These are phyloP conservation scores for Mesitornis unicolor DNA, from an alignment of 2,113 vertebrate species.

Conservation along the genomic window DNA sequence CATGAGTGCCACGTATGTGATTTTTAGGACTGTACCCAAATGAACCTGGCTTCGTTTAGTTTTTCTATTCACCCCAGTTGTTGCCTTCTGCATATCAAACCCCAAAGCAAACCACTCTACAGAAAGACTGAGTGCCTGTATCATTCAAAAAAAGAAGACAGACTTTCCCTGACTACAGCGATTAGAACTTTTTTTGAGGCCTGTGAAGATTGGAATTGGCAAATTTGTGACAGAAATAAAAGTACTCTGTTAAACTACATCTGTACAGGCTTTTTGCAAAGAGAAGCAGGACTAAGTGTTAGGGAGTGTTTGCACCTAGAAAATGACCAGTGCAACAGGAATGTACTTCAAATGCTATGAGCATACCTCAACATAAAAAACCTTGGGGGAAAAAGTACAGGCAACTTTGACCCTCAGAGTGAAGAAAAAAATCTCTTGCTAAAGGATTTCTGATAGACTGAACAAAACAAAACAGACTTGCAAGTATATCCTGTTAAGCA, in stretches of 20 bases:
- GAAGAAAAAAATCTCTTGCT: not conserved
- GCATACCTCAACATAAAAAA: not conserved
- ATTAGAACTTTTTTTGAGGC: not conserved
- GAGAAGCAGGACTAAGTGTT: not conserved
- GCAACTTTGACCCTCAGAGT: not conserved
- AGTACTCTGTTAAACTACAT: not conserved
- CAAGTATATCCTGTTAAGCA: not conserved
- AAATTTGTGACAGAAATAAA: not conserved
- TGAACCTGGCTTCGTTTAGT: not conserved
- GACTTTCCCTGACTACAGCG: not conserved
- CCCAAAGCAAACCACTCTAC: not conserved
- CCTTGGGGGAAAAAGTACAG: too few relatives aligned
- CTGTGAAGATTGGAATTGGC: not conserved
- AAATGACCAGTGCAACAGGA: not conserved
- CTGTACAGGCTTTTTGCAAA: not conserved
- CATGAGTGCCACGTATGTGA: fast-evolving
- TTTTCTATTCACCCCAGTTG: not conserved
- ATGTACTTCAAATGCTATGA: not conserved
- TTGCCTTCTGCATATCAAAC: not conserved
- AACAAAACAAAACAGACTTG: not conserved
- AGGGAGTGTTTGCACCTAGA: too few relatives aligned
- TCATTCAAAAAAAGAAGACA: not conserved
- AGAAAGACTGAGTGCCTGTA: not conserved
- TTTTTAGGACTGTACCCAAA: not conserved
- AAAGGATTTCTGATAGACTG: not conserved